A percentile compares a stretch with the other conserved stretches of the same genome.
Conservation (phyloP, 2,797 vertebrate genomes). For the Microhierax caerulescens region DNA sequence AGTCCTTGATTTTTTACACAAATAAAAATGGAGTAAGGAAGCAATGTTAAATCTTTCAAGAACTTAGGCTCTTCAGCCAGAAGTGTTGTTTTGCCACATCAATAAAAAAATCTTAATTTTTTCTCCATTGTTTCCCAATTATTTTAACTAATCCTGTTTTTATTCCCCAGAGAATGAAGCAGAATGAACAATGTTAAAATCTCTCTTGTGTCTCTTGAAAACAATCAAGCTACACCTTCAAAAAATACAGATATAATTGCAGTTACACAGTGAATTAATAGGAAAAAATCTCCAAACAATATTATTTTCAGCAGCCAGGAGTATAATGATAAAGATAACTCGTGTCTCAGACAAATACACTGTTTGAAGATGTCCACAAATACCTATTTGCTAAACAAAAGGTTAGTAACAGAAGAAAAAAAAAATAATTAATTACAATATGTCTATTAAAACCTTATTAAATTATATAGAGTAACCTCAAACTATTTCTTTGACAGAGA, state of each 20-base stretch:
- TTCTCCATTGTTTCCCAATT: background rate
- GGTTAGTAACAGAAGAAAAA: fast-evolving
- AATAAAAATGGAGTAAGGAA: background rate
- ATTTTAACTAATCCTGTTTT: background rate
- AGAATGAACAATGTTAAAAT: background rate
- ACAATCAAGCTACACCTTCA: background rate
- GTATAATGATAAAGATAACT: background rate
- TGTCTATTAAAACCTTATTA: background rate
- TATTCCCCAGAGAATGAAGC: background rate
- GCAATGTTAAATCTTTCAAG: background rate
- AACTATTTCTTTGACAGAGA: background rate
- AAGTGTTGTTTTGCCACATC: background rate
- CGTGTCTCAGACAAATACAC: background rate
- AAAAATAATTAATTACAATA: background rate
- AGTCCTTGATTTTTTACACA: background rate
- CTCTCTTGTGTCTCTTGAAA: background rate
- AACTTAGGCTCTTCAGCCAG: background rate
- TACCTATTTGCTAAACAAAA: background rate
- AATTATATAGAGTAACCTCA: background rate
- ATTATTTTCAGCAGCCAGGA: background rate
- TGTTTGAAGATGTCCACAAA: background rate
- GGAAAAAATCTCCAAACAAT: background rate
- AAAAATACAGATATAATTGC: background rate
- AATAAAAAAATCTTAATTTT: background rate
- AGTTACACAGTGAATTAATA: background rate